Evolutionary conservation across 2,888 invertebrate species (phyloP), one percentile per base, ranked within the genome.

Genomic region (Rugalucina vietnamica): DNA sequence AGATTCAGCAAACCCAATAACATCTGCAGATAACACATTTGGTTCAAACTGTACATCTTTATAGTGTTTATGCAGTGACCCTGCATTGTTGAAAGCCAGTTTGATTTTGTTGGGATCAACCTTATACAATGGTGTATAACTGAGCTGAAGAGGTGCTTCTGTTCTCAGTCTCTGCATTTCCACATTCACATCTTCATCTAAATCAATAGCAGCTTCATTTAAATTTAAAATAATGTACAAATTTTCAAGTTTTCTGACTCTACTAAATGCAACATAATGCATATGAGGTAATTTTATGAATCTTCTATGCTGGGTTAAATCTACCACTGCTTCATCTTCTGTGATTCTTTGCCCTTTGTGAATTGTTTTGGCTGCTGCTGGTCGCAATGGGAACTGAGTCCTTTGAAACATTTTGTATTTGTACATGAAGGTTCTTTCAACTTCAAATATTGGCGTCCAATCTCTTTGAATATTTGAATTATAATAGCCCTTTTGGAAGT

Each of bases 371-470:
- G 29, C 60, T 27, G 60, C 24, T 18, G 29, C 60, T 27, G 60
- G 27, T 60, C 5, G 27, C 29, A 60, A 60, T 10, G 60, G 60
- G 29, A 24, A 54, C 29, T 60, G 29, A 27, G 29, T 60, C 29
- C 60, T 60, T 21, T 60, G 60, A 60, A 74, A 81, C 14, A 75
- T 82, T 43, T 83, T 83, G 32, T 27, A 74, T 27, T 71, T 77
- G 36, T 79, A 69, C n/a, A 50, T 39, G 37, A 76, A 82, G n/a
- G 71, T 75, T 54, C 84, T 29, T 37, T 86, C 79, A 14, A 73
- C 65, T 72, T 86, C 86, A 81, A 83, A 86, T 24, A 86, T 70
- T 43, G 79, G 83, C 18, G 81, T 83, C 86, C 83, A 86, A 10
- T n/a, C 39, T 43, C 49, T 24, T 57, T 84, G 43, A 34, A 83